Evolutionary conservation across 2,797 vertebrate genomes (phyloP), one percentile per base, ranked within the genome.

Genomic region (Pipistrellus kuhlii): DNA sequence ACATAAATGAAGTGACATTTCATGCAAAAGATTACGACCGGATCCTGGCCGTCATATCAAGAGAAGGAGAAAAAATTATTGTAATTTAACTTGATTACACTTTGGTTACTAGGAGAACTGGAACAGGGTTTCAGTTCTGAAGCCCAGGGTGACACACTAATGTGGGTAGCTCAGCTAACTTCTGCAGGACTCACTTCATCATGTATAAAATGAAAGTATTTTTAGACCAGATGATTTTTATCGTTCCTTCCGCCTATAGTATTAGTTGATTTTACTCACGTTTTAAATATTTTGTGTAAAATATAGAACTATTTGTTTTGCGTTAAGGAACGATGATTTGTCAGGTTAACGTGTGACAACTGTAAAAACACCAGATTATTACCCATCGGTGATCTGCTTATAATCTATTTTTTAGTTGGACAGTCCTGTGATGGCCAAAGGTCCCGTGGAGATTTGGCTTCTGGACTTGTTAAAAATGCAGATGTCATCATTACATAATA

Each of bases 21-120:
- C 98, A 99, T 18, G 0, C 93, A 15, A 98, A 98, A 93, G 98
- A 98, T 55, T 99, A 99, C 0, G 98, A 99, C 98, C 98, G 97
- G 51, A 99, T 99, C 32, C 15, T 98, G 97, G 97, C 98, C 48
- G 98, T 99, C 66, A 73, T 98, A 96, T 99, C 98, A 95, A 98
- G 98, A 98, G 98, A 99, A 97, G 98, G 98, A 98, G 99, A 99
- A 97, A 98, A 98, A 97, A 98, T 99, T 88, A 12, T 95, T 69
- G 98, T 98, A 98, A 98, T 32, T 93, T 91, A 21, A 59, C 46
- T 75, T 86, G n/a, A 18, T 85, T 80, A 66, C 44, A 83, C 38
- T 83, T 81, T 94, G 81, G 46, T 32, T 81, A 77, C n/a, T 90
- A 76, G 46, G 69, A 77, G 75, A 92, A 59, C 38, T 41, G 38